Evolutionary conservation across 2,113 vertebrate genomes (phyloP).

Genomic region (Thomomys bottae): DNA sequence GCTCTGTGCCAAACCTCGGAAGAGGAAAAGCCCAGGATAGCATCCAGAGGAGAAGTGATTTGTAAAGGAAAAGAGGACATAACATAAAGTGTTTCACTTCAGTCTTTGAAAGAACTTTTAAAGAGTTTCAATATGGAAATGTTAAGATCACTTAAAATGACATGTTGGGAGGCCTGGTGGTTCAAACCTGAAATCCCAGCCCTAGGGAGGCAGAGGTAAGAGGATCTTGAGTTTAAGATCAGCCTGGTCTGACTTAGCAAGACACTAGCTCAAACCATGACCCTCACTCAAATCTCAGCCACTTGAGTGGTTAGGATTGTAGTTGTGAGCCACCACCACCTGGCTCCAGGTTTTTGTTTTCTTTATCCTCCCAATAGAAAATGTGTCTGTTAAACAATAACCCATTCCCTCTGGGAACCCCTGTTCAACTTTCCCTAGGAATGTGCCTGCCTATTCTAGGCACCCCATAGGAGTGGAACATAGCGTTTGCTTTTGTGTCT

Average conservation of each 20-base stretch:
- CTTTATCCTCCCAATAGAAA: neutral
- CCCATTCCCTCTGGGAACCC: neutral
- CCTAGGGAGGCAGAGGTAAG: neutral
- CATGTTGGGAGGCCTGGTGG: neutral
- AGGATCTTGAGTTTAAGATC: neutral
- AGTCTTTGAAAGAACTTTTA: neutral
- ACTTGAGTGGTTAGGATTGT: too few relatives aligned
- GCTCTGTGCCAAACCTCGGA: neutral
- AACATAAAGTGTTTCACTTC: neutral
- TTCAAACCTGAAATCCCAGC: neutral
- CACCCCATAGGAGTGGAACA: neutral
- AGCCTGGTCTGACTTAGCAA: neutral
- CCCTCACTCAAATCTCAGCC: too few relatives aligned
- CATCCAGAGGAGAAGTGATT: neutral
- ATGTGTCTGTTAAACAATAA: neutral
- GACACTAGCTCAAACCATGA: neutral
- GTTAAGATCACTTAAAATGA: neutral
- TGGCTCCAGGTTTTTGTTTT: too few relatives aligned
- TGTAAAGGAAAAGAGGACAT: neutral
- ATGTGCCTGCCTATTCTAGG: neutral
- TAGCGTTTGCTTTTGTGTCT: neutral
- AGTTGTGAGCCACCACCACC: too few relatives aligned
- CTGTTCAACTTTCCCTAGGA: neutral
- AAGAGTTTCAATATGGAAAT: slow-evolving; percentile 19
- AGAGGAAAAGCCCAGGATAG: neutral